Conservation (phyloP, 2,888 invertebrate species). For the Deroplatys truncata region DNA sequence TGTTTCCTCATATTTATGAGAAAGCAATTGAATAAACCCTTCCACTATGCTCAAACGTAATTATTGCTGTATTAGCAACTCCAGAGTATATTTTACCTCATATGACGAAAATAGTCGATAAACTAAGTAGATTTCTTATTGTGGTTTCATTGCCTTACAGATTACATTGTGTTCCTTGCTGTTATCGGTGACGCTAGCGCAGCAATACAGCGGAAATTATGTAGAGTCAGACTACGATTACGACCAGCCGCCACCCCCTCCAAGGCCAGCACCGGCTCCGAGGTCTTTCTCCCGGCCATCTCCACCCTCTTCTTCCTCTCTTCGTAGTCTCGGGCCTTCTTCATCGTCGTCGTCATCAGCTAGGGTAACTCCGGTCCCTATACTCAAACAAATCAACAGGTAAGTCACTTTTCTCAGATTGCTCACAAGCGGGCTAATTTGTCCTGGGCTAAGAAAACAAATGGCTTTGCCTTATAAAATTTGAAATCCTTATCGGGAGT, state of each 20-base stretch:
- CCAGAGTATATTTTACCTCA: too few species aligned
- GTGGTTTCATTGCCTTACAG: background rate
- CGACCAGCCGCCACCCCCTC: conserved; percentile 41
- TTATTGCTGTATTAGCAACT: too few species aligned
- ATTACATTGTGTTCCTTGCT: conserved; percentile 47
- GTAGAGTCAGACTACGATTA: conserved; percentile 48
- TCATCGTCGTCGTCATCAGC: background rate
- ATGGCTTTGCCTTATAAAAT: background rate
- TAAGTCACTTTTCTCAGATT: conserved; percentile 38
- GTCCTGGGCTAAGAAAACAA: background rate
- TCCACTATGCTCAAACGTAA: too few species aligned
- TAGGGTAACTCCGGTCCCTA: conserved; percentile 64
- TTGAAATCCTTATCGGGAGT: background rate
- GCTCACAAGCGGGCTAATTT: background rate
- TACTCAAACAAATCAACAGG: conserved; percentile 84
- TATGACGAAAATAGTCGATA: too few species aligned
- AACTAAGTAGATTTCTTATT: too few species aligned
- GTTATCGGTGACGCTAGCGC: conserved; percentile 46
- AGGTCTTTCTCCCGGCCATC: conserved; percentile 17
- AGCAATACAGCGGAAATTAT: conserved; percentile 39
- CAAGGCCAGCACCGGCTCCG: conserved; percentile 16
- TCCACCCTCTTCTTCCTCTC: conserved; percentile 2
- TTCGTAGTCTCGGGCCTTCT: conserved; percentile 2
- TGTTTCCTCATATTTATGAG: too few species aligned
- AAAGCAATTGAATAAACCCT: too few species aligned